phyloP scores from a whole-genome alignment of 2,113 vertebrate species.

The Mohoua ochrocephala region DNA sequence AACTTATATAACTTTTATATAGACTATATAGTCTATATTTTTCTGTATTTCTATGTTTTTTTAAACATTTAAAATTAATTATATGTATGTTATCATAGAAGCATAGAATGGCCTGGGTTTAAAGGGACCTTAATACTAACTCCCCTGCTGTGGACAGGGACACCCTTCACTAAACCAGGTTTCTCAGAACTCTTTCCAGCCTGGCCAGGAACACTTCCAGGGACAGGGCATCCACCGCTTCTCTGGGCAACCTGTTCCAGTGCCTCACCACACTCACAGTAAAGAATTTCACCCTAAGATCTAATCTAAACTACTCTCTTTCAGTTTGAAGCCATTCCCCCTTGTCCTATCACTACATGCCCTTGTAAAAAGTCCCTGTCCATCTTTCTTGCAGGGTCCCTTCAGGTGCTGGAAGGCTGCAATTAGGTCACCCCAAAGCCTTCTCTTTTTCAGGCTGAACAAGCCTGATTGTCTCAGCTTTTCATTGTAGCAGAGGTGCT shows the following conservation, averaged over 20 bases:
- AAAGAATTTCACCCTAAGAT: neutral
- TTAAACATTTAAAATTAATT: neutral
- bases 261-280: neutral
- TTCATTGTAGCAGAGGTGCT: neutral
- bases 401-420: neutral
- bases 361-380: neutral
- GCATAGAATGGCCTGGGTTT: neutral
- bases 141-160: neutral
- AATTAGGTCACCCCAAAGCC: neutral
- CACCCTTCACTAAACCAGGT: neutral
- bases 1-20: no score
- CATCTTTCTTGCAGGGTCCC: neutral
- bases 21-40: neutral
- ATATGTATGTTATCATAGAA: neutral
- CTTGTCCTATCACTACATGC: neutral
- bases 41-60: no score
- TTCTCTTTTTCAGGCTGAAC: neutral
- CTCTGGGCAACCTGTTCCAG: neutral
- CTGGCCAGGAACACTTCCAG: neutral
- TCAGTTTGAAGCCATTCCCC: neutral
- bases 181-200: neutral
- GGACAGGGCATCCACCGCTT: neutral
- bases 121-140: neutral
- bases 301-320: neutral
- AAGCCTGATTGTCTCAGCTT: neutral